Percentiles rank a stretch among this genome's conserved stretches.
phyloP scores from a whole-genome alignment of 2,797 vertebrate species.

The Nannoperca obscura region DNA sequence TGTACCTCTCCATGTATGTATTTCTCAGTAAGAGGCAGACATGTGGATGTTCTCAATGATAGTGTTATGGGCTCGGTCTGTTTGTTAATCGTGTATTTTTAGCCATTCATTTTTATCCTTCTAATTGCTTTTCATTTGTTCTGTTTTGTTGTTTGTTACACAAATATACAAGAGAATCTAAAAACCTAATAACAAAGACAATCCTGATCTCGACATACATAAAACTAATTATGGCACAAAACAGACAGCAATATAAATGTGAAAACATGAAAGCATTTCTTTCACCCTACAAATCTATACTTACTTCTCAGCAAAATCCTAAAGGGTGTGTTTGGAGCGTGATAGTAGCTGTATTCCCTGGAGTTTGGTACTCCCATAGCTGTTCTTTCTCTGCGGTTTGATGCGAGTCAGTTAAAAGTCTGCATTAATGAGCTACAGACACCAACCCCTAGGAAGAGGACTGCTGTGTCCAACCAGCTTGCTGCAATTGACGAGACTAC shows the following conservation, averaged over 20 bases:
- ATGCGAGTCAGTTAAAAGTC: conserved; percentile 52
- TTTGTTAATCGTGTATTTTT: not conserved
- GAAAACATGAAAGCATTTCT: not conserved
- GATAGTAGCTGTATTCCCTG: conserved; percentile 80
- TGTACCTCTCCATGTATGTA: not conserved
- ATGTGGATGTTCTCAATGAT: not conserved
- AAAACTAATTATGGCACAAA: conserved; percentile 12
- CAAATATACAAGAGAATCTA: not conserved
- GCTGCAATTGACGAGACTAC: not conserved
- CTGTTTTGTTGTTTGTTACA: not conserved
- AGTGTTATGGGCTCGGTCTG: not conserved
- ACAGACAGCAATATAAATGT: not conserved
- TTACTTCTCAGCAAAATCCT: conserved; percentile 82
- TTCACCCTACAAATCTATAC: conserved; percentile 52
- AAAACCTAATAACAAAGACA: not conserved
- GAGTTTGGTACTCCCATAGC: conserved; percentile 86
- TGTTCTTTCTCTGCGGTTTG: conserved; percentile 34
- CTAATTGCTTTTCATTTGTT: not conserved
- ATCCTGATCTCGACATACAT: not conserved
- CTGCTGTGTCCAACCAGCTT: conserved; percentile 22
- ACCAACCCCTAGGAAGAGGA: conserved; percentile 1
- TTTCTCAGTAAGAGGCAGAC: not conserved
- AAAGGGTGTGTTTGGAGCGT: conserved; percentile 68
- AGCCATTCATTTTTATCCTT: not conserved
- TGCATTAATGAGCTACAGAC: conserved; percentile 31